phyloP scores from a whole-genome alignment of 2,797 vertebrate species.

The Varecia variegata region DNA sequence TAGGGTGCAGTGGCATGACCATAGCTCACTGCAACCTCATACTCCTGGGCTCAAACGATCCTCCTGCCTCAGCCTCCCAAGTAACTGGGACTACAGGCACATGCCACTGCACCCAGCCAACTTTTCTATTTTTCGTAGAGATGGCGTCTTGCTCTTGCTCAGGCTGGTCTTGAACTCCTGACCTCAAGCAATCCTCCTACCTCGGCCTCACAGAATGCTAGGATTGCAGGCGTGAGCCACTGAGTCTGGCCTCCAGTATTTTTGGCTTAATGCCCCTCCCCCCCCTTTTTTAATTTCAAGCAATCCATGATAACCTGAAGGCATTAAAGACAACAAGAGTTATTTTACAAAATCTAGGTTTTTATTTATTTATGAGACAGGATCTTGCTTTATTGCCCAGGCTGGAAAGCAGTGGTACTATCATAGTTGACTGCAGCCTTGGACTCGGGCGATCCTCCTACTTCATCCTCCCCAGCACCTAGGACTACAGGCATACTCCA shows the following conservation, averaged over 20 bases:
- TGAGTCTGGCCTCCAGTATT: background rate
- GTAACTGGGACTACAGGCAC: too few relatives aligned
- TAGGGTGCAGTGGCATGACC: too few relatives aligned
- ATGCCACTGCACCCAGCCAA: too few relatives aligned
- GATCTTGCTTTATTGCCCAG: background rate
- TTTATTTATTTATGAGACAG: background rate
- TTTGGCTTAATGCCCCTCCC: background rate
- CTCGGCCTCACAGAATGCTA: too few relatives aligned
- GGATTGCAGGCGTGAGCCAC: too few relatives aligned
- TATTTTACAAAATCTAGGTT: background rate
- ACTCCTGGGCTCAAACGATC: too few relatives aligned
- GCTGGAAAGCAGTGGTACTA: background rate
- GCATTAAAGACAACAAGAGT: constrained; percentile 9
- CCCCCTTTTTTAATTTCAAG: background rate
- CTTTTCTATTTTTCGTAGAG: too few relatives aligned
- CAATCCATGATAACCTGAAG: background rate
- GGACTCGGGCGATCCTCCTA: background rate
- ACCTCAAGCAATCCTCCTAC: too few relatives aligned
- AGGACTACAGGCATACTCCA: background rate
- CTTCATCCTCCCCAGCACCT: background rate
- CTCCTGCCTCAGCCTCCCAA: too few relatives aligned
- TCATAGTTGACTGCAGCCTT: background rate
- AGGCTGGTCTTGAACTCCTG: too few relatives aligned
- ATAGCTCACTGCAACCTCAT: too few relatives aligned
- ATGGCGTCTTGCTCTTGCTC: too few relatives aligned